These are phyloP conservation scores for Crematogaster levior DNA, from an alignment of 2,888 invertebrate species.

Conservation along the genomic window DNA sequence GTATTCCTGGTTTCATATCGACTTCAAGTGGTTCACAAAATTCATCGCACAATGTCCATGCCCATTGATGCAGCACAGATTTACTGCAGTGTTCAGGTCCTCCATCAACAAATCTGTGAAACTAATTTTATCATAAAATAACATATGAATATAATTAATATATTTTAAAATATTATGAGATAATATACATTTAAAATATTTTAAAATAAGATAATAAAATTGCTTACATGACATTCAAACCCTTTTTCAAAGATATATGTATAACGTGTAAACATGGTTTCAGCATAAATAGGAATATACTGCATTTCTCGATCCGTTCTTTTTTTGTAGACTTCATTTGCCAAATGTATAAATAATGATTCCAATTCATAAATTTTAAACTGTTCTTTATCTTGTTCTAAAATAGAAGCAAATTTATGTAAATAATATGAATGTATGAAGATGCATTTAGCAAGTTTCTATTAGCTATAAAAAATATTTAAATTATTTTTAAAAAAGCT, in stretches of 20 bases:
- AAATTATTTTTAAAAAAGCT: not conserved
- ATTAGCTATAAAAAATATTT: not conserved
- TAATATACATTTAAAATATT: no score
- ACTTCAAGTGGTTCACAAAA: slow-evolving; percentile 77
- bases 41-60: slow-evolving; percentile 83
- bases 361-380: slow-evolving; percentile 32
- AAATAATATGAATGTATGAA: not conserved
- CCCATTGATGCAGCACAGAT: slow-evolving; percentile 81
- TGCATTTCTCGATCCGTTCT: not conserved
- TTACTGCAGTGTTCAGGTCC: slow-evolving; percentile 77
- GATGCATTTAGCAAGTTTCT: not conserved
- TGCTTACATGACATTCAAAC: slow-evolving; percentile 3
- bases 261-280: not conserved
- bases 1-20: slow-evolving; percentile 73
- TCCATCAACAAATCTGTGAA: slow-evolving; percentile 71
- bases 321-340: slow-evolving; percentile 1
- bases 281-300: not conserved
- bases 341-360: not conserved
- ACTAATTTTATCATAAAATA: slow-evolving; percentile 62
- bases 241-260: slow-evolving; percentile 14
- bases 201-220: slow-evolving; percentile 9
- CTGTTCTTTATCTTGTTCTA: slow-evolving; percentile 11
- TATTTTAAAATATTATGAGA: slow-evolving; percentile 5
- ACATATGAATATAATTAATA: not conserved
- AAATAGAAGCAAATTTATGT: not conserved